Evolutionary conservation across 2,888 invertebrate species (phyloP).

Genomic region (Andrena camellia): DNA sequence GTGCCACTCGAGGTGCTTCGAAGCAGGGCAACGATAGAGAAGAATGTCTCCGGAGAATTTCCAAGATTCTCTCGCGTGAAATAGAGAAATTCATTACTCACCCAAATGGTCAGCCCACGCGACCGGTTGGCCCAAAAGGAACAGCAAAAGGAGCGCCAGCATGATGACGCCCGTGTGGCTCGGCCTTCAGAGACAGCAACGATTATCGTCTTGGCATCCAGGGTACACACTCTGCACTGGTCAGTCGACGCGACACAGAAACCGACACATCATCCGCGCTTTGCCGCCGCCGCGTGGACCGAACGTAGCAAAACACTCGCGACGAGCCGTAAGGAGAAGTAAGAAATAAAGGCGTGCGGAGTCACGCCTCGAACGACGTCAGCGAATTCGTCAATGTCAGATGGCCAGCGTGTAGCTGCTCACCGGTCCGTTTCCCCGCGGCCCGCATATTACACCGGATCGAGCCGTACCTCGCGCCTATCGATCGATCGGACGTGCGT

Average conservation of each 20-base stretch:
- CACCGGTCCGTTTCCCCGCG: conserved; percentile 47
- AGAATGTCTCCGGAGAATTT: no score
- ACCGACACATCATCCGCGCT: conserved; percentile 56
- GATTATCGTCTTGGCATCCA: conserved; percentile 59
- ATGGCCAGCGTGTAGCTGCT: conserved; percentile 38
- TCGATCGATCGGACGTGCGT: conserved; percentile 9
- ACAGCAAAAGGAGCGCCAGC: conserved; percentile 66
- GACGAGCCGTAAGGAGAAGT: neutral
- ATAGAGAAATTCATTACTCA: conserved; percentile 61
- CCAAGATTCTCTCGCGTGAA: neutral
- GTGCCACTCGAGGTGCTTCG: no score
- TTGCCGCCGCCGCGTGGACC: conserved; percentile 22
- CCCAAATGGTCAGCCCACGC: conserved; percentile 77
- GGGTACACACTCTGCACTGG: conserved; percentile 29
- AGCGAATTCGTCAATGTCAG: conserved; percentile 56
- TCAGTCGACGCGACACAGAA: conserved; percentile 37
- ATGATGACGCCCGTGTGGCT: conserved; percentile 63
- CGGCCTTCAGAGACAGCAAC: conserved; percentile 39
- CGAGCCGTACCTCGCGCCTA: neutral
- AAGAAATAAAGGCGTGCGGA: neutral
- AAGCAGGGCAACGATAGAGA: no score
- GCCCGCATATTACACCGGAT: conserved; percentile 49
- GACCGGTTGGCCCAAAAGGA: conserved; percentile 67
- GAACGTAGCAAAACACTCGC: conserved; percentile 28
- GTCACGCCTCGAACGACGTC: conserved; percentile 25